Percentiles rank a stretch among this genome's conserved stretches.
phyloP scores from a whole-genome alignment of 2,113 vertebrate genomes.

The Calyptommatus sinebrachiatus region DNA sequence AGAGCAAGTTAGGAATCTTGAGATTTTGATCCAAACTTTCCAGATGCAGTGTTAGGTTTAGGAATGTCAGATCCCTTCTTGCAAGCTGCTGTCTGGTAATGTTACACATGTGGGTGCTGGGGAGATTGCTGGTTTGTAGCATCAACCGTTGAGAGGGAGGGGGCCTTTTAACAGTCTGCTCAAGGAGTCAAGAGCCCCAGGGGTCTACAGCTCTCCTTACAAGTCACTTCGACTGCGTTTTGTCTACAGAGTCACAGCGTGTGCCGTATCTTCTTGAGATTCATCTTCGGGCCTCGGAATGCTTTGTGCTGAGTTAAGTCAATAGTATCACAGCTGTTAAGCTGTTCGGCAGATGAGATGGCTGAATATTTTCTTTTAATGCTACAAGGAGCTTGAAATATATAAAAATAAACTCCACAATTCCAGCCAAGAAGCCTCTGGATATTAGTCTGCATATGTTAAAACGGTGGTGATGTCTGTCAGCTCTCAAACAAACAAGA shows the following conservation, averaged over 20 bases:
- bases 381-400: constrained; percentile 45
- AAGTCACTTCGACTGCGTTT: constrained; percentile 53
- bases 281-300: constrained; percentile 57
- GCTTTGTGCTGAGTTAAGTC: constrained; percentile 58
- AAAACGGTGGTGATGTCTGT: constrained; percentile 44
- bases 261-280: constrained; percentile 62
- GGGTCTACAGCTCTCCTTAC: constrained; percentile 27
- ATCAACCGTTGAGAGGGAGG: too few relatives aligned
- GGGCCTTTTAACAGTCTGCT: background rate
- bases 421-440: constrained; percentile 37
- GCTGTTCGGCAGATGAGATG: background rate
- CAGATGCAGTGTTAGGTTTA: too few relatives aligned
- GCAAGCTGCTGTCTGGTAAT: too few relatives aligned
- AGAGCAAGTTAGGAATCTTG: background rate
- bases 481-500: constrained; percentile 32
- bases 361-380: constrained; percentile 30
- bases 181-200: background rate
- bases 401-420: constrained; percentile 31
- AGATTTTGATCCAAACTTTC: background rate
- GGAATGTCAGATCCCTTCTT: too few relatives aligned
- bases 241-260: constrained; percentile 54
- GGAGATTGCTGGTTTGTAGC: too few relatives aligned
- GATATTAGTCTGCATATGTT: constrained; percentile 19
- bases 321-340: constrained; percentile 60
- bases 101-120: too few relatives aligned